Percentiles rank a stretch among this genome's conserved stretches.
Conservation (phyloP, 1,140 invertebrate genomes). For the Drosophila pseudoananassae region DNA sequence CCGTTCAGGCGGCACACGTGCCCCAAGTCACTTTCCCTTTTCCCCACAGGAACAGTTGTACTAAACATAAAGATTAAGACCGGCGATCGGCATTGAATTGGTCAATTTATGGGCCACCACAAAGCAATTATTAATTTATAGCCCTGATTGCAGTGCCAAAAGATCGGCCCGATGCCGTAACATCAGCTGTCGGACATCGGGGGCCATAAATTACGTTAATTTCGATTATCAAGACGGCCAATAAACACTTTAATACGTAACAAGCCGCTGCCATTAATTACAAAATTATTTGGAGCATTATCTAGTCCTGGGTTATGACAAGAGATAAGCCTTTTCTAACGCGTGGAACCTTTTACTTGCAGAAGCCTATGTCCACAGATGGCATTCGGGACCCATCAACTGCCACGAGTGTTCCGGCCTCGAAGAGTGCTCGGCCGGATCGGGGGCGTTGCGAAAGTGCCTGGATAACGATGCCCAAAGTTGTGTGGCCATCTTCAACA, state of each 20-base stretch:
- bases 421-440: slow-evolving; percentile 41
- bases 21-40: slow-evolving; percentile 27
- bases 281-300: background rate
- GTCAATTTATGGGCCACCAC: slow-evolving; percentile 21
- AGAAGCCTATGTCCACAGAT: slow-evolving; percentile 62
- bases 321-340: background rate
- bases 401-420: slow-evolving; percentile 56
- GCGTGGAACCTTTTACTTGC: background rate
- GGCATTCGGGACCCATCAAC: slow-evolving; percentile 70
- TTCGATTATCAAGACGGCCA: slow-evolving; percentile 27
- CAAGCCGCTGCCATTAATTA: slow-evolving; percentile 12
- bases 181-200: slow-evolving; percentile 28
- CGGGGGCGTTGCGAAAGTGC: slow-evolving; percentile 56
- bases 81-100: slow-evolving; percentile 29
- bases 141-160: slow-evolving; percentile 16
- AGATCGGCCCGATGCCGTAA: slow-evolving; percentile 31
- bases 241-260: slow-evolving; percentile 43
- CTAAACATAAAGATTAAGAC: slow-evolving; percentile 9
- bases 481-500: slow-evolving; percentile 60
- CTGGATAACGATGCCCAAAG: slow-evolving; percentile 57
- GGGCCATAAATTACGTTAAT: slow-evolving; percentile 56
- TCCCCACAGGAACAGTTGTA: background rate
- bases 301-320: background rate
- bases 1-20: background rate
- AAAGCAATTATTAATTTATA: slow-evolving; percentile 45